These are phyloP conservation scores for Sesia bembeciformis DNA, from an alignment of 2,888 invertebrate species.

Conservation along the genomic window DNA sequence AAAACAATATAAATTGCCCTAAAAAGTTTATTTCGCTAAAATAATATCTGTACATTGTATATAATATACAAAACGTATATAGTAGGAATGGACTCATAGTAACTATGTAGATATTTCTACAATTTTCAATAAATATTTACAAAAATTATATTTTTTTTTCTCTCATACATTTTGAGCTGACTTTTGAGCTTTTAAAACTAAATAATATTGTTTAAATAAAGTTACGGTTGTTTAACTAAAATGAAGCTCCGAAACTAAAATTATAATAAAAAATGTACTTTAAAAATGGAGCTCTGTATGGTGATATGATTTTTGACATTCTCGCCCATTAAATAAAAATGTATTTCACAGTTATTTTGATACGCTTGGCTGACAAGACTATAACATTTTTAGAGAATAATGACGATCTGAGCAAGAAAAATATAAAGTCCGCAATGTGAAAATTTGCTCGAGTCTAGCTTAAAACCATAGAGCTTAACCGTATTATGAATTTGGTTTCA, in stretches of 20 bases:
- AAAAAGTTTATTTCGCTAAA: constrained; percentile 16
- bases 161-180: constrained; percentile 56
- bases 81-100: constrained; percentile 51
- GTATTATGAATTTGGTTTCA: no score
- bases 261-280: not conserved
- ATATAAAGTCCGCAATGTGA: no score
- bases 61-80: constrained; percentile 43
- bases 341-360: no score
- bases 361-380: no score
- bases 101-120: constrained; percentile 22
- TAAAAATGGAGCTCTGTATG: not conserved
- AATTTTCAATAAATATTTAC: constrained; percentile 44
- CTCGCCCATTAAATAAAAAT: no score
- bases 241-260: constrained; percentile 16
- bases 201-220: constrained; percentile 17
- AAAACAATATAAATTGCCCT: constrained; percentile 17
- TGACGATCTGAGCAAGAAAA: no score
- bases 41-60: constrained; percentile 35
- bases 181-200: constrained; percentile 70
- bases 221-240: not conserved
- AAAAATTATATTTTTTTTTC: constrained; percentile 25
- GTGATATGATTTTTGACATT: not conserved
- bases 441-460: no score
- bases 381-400: no score
- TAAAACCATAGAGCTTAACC: no score